Conservation (phyloP, 1,140 invertebrate species). For the Drosophila teissieri region DNA sequence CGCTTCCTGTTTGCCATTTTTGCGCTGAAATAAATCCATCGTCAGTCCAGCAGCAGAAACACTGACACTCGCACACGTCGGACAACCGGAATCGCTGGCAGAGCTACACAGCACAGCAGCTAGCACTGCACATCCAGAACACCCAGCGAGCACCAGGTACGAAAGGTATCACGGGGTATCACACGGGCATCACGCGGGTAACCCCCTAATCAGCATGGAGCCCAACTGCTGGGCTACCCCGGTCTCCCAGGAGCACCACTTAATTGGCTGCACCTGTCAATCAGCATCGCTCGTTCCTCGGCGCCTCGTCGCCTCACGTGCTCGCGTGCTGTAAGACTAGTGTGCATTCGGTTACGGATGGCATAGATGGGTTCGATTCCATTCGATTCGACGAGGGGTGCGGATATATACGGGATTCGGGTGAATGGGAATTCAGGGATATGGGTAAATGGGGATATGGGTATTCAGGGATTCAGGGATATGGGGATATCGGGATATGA, state of each 20-base stretch:
- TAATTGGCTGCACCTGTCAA: constrained; percentile 63
- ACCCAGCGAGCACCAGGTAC: not conserved
- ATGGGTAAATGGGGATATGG: not conserved
- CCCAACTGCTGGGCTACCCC: not conserved
- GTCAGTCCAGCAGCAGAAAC: constrained; percentile 29
- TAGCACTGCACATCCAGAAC: not conserved
- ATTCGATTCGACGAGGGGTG: not conserved
- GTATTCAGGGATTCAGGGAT: not conserved
- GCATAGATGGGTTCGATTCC: not conserved
- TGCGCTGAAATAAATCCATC: constrained; percentile 30
- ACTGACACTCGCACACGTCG: constrained; percentile 8
- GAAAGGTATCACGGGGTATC: not conserved
- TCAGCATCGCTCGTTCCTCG: constrained; percentile 18
- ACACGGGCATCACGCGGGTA: not conserved
- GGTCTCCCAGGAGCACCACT: constrained; percentile 2
- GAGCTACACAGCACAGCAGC: not conserved
- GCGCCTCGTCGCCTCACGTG: not conserved
- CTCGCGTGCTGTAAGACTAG: constrained; percentile 1
- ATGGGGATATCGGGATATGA: not conserved
- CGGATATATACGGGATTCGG: not conserved
- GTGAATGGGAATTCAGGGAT: not conserved
- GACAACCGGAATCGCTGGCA: constrained; percentile 5
- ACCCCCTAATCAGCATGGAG: constrained; percentile 3
- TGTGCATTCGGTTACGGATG: not conserved
- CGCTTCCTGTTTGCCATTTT: constrained; percentile 37